Conservation (phyloP, 2,797 vertebrate species). For the Pangasius mekongensis region DNA sequence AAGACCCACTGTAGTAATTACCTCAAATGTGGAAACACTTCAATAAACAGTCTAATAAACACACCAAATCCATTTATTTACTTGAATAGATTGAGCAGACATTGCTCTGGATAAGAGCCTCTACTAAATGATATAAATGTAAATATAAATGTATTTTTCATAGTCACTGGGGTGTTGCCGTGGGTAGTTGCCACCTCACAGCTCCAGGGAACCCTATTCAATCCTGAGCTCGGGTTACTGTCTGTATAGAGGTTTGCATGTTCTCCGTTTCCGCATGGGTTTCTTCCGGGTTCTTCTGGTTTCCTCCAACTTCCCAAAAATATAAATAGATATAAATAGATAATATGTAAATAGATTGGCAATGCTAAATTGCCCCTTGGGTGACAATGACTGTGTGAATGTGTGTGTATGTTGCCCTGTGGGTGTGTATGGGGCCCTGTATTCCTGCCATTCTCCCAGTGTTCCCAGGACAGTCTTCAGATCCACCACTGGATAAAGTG, state of each 20-base stretch:
- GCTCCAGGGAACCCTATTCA: too few species aligned
- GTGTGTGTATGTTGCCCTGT: neutral
- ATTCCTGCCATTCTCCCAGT: neutral
- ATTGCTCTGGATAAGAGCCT: neutral
- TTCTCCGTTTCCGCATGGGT: neutral
- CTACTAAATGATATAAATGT: neutral
- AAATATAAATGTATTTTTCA: constrained; percentile 1
- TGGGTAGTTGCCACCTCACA: too few species aligned
- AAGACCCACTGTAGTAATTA: neutral
- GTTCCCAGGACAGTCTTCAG: neutral
- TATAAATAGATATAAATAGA: neutral
- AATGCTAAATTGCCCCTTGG: neutral
- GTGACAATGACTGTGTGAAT: constrained; percentile 14
- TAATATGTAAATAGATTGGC: neutral
- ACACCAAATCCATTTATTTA: neutral
- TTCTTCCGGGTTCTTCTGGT: neutral
- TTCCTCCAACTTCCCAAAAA: neutral
- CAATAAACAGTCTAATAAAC: neutral
- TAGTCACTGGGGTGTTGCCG: neutral
- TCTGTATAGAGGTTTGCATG: neutral
- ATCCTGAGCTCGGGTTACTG: neutral
- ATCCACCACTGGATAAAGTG: neutral
- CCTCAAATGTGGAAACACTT: neutral
- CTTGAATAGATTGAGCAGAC: neutral
- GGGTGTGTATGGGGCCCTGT: neutral